Percentiles rank a stretch among this genome's conserved stretches.
These are phyloP conservation scores for Hydrolagus affinis DNA, from an alignment of 2,113 vertebrate genomes.

Conservation along the genomic window DNA sequence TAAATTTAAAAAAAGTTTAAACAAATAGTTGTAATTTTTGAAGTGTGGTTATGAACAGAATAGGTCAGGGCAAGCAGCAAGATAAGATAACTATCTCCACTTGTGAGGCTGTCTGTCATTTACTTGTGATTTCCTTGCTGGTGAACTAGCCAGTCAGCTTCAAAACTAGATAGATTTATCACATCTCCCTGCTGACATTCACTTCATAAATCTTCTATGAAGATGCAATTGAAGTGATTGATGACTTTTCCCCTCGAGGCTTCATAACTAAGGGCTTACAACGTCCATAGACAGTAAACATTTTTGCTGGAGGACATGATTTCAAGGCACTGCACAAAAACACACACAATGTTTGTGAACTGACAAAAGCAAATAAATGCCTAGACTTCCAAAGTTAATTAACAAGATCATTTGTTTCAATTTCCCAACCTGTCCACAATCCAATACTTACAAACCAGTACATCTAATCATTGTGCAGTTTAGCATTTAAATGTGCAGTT, in stretches of 20 bases:
- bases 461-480: not conserved
- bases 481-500: not conserved
- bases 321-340: conserved; percentile 10
- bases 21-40: not conserved
- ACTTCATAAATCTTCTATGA: not conserved
- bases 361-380: not conserved
- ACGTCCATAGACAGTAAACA: conserved; percentile 1
- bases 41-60: not conserved
- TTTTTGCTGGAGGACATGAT: conserved; percentile 19
- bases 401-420: not conserved
- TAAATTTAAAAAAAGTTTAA: not conserved
- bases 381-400: not conserved
- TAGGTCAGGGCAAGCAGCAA: not conserved
- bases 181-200: conserved; percentile 1
- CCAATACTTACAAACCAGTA: not conserved
- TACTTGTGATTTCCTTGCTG: conserved; percentile 1
- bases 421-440: not conserved
- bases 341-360: not conserved
- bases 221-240: conserved; percentile 17
- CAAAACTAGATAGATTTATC: not conserved
- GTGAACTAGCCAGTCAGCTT: not conserved
- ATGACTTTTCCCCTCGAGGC: conserved; percentile 6
- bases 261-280: not conserved
- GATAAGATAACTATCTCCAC: not conserved
- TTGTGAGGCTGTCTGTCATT: not conserved